Evolutionary conservation across 2,113 vertebrate genomes (phyloP).

Genomic region (Aphelocoma coerulescens): DNA sequence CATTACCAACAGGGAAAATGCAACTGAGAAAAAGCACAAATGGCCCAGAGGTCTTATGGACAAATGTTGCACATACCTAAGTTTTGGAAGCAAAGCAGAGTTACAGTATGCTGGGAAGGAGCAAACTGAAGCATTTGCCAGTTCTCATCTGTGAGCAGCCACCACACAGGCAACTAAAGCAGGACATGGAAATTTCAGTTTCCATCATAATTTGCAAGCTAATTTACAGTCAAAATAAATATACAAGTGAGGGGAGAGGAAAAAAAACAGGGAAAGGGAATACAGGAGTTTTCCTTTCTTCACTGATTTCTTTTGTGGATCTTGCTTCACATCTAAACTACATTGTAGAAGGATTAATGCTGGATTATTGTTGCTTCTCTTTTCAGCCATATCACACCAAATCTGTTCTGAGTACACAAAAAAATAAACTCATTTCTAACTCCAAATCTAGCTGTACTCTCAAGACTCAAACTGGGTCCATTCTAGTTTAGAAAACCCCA

Average conservation of each 20-base stretch:
- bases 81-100: not conserved
- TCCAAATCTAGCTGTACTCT: not conserved
- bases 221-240: not conserved
- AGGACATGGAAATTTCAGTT: not conserved
- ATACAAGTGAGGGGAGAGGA: not conserved
- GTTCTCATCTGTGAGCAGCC: not conserved
- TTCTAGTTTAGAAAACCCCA: not conserved
- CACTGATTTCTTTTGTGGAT: not conserved
- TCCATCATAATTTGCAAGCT: not conserved
- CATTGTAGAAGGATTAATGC: not conserved
- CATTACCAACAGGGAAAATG: not conserved
- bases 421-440: not conserved
- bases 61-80: not conserved
- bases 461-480: not conserved
- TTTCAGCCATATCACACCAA: not conserved
- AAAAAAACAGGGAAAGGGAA: rapidly evolving
- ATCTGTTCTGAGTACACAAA: not conserved
- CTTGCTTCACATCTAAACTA: not conserved
- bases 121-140: not conserved
- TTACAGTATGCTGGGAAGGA: not conserved
- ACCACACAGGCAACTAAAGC: not conserved
- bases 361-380: not conserved
- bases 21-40: slow-evolving; percentile 18
- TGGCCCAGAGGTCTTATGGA: not conserved
- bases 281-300: not conserved